Conservation (phyloP, 2,797 vertebrate species). For the Apodemus agrarius region DNA sequence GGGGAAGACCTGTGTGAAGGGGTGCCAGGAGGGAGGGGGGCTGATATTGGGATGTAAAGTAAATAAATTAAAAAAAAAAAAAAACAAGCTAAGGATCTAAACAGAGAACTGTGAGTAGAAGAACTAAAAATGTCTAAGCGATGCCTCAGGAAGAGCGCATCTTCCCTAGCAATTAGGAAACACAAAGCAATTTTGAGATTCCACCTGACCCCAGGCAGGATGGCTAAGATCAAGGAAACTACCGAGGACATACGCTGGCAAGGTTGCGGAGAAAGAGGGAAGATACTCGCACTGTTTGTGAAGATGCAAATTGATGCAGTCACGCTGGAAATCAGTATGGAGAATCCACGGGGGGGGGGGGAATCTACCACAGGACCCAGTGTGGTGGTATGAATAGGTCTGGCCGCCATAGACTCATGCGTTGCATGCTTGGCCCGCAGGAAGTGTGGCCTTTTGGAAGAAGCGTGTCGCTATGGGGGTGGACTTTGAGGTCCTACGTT, state of each 20-base stretch:
- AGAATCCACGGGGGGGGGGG: not conserved
- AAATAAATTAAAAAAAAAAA: not conserved
- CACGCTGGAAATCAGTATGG: not conserved
- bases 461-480: not conserved
- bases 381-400: not conserved
- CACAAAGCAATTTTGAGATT: not conserved
- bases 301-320: not conserved
- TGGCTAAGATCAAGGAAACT: not conserved
- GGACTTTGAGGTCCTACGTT: not conserved
- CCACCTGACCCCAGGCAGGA: not conserved
- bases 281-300: not conserved
- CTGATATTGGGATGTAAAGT: not conserved
- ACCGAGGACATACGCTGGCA: not conserved
- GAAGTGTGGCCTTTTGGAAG: not conserved
- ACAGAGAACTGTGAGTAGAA: not conserved
- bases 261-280: not conserved
- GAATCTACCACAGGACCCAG: not conserved
- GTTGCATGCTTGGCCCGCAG: not conserved
- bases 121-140: not conserved
- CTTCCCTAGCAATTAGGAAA: not conserved
- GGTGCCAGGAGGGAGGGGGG: no score
- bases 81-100: no score
- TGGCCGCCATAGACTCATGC: not conserved
- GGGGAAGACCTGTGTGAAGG: not conserved
- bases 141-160: not conserved